These are phyloP conservation scores for Bhutanitis thaidina DNA, from an alignment of 2,888 invertebrate genomes.

Conservation along the genomic window DNA sequence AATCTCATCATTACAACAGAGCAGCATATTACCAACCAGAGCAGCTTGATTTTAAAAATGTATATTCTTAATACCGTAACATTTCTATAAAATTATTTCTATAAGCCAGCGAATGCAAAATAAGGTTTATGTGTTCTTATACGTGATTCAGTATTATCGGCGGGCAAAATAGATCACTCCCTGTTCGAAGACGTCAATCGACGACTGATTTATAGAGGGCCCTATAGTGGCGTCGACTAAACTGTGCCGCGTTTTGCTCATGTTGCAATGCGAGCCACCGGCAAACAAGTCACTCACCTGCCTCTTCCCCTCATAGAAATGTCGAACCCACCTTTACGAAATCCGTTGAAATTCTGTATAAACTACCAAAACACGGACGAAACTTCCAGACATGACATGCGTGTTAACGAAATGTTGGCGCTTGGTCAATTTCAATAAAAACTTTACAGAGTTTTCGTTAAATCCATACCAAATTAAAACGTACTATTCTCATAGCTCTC, in stretches of 20 bases:
- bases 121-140: constrained; percentile 57
- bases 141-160: constrained; percentile 70
- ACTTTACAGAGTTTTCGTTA: constrained; percentile 45
- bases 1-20: too few species aligned
- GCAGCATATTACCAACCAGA: too few species aligned
- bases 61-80: not conserved
- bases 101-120: not conserved
- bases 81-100: not conserved
- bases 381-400: constrained; percentile 73
- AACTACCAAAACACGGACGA: constrained; percentile 68
- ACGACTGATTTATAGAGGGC: constrained; percentile 73
- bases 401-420: constrained; percentile 69
- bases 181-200: constrained; percentile 78
- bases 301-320: constrained; percentile 71
- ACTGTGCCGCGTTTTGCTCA: constrained; percentile 72
- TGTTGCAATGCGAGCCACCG: constrained; percentile 54
- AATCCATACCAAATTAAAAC: constrained; percentile 51
- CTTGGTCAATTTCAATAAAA: constrained; percentile 61
- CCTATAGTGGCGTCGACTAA: constrained; percentile 64
- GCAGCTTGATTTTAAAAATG: not conserved
- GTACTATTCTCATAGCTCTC: constrained; percentile 35
- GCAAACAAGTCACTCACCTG: constrained; percentile 80
- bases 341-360: constrained; percentile 73
- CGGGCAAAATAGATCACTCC: constrained; percentile 76
- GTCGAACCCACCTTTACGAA: constrained; percentile 72